Percentiles rank a stretch among this genome's conserved stretches.
Evolutionary conservation across 2,797 vertebrate genomes (phyloP).

Genomic region (Paratrypauchen microcephalus): DNA sequence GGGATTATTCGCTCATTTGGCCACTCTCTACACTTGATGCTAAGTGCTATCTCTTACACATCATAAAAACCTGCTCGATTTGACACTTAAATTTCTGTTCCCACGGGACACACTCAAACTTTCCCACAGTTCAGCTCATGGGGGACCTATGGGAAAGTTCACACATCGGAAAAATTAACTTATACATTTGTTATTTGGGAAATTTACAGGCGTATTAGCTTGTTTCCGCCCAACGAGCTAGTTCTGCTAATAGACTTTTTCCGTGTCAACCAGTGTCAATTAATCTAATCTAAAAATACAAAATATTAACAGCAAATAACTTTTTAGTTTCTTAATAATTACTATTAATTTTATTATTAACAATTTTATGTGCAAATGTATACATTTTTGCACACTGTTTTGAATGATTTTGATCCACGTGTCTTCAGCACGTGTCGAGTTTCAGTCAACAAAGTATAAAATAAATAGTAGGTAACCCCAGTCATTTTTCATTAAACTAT

Average conservation of each 20-base stretch:
- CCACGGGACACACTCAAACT: constrained; percentile 47
- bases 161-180: background rate
- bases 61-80: constrained; percentile 56
- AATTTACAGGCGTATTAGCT: too few species aligned
- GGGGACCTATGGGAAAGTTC: constrained; percentile 7
- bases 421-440: background rate
- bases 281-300: background rate
- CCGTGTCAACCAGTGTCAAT: background rate
- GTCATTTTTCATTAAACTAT: too few species aligned
- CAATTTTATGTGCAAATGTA: background rate
- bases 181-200: background rate
- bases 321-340: background rate
- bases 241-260: background rate
- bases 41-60: constrained; percentile 57
- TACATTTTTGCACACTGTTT: background rate
- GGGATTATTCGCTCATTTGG: constrained; percentile 26
- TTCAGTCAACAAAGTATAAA: background rate
- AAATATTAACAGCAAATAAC: background rate
- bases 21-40: constrained; percentile 19
- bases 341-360: background rate
- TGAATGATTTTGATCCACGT: background rate
- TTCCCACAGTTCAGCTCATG: constrained; percentile 60
- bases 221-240: background rate
- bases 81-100: constrained; percentile 65
- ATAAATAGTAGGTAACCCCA: background rate